Percentiles rank a stretch among this genome's conserved stretches.
Conservation (phyloP, 1,140 invertebrate genomes). For the Rhopalosiphum maidis region DNA sequence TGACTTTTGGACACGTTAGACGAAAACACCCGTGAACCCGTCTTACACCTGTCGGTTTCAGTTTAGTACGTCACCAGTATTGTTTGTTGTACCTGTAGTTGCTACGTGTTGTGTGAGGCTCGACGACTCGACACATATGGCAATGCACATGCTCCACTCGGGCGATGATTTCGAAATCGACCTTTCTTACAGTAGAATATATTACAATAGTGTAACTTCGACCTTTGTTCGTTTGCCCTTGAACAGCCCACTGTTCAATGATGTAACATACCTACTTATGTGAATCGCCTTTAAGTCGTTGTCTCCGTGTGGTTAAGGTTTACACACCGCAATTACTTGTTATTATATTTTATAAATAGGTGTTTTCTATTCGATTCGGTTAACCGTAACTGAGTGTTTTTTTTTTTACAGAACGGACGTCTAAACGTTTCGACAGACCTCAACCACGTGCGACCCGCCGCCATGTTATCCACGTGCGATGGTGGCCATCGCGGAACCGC, state of each 20-base stretch:
- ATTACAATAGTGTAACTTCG: not conserved
- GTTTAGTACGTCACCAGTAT: not conserved
- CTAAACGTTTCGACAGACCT: conserved; percentile 31
- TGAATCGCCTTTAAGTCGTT: not conserved
- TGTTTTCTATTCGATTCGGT: not conserved
- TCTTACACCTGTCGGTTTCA: not conserved
- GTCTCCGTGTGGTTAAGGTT: not conserved
- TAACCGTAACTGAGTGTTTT: not conserved
- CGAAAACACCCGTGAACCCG: too few species aligned
- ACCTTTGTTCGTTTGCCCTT: conserved; percentile 15
- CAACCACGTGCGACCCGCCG: conserved; percentile 31
- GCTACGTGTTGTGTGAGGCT: not conserved
- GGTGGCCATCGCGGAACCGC: conserved; percentile 10
- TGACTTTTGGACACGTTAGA: not conserved
- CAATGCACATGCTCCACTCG: not conserved
- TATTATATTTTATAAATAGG: not conserved
- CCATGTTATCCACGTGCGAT: conserved; percentile 50
- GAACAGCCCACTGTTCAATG: not conserved
- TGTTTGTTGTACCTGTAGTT: not conserved
- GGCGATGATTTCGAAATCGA: not conserved
- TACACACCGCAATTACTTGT: not conserved
- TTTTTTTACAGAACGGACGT: conserved; percentile 49
- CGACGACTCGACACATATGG: not conserved
- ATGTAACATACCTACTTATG: not conserved
- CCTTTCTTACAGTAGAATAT: not conserved